Conservation (phyloP, 2,113 vertebrate species). For the Notarius lentiginosus region DNA sequence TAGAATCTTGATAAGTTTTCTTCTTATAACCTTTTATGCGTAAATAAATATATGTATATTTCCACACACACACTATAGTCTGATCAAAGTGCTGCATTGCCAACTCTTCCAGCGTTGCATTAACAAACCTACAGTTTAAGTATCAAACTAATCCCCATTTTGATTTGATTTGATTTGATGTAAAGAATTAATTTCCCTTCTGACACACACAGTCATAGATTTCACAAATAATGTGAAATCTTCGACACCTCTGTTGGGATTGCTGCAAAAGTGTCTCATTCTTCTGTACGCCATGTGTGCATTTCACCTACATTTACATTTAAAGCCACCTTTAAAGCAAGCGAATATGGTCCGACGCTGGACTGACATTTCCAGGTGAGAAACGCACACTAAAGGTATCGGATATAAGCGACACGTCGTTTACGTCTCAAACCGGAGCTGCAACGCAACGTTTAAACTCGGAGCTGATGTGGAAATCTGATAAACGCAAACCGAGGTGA, state of each 20-base stretch:
- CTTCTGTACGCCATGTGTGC: not conserved
- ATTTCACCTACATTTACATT: not conserved
- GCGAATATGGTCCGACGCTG: not conserved
- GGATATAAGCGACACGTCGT: not conserved
- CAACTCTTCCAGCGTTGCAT: not conserved
- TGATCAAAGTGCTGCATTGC: no score
- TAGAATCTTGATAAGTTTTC: not conserved
- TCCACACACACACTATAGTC: no score
- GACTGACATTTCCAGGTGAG: not conserved
- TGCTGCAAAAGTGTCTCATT: not conserved
- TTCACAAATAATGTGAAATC: not conserved
- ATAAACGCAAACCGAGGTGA: not conserved
- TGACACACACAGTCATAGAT: not conserved
- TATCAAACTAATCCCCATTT: no score
- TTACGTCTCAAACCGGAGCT: no score
- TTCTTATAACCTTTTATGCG: no score
- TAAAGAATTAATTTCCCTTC: not conserved
- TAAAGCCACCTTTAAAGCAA: not conserved
- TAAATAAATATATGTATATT: no score
- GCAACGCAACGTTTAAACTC: not conserved
- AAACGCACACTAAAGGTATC: not conserved
- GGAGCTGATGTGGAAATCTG: not conserved
- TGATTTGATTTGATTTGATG: not conserved
- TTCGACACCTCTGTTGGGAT: no score
- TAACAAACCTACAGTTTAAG: not conserved